Base-by-base conservation (phyloP, 2,888 invertebrate genomes). In the Drosophila longiperda region DNA sequence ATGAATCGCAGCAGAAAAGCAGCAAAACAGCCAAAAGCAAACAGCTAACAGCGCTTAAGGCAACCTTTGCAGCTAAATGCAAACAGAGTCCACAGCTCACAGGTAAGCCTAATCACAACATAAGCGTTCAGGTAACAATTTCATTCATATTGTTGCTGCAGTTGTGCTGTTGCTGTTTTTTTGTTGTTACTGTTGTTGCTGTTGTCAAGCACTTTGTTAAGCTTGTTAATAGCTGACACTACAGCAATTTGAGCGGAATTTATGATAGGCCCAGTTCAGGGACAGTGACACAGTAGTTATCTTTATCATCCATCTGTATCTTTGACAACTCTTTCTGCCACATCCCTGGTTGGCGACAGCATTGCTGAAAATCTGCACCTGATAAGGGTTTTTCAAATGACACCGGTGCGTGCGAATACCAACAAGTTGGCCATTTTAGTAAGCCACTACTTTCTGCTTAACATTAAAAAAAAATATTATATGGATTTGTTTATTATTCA, bases 151-250 rank as follows among this genome's bases (percentile, higher is more conserved):
- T 68, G 66, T 38, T 61, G 38, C 38, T 50, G 29, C 23, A 45
- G 45, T 45, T 45, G 45, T 11, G 6, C 38, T 54, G 17, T 45
- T 55, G 32, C 15, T 40, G 17, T 29, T 29, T 20, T 7, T 34
- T 20, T 40, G 23, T 12, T 33, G 32, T 1, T 45, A 65, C 29
- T 72, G 66, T 66, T 78, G 80, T 1, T 45, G 72, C 29, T 72
- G 66, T 66, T 78, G 80, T 65, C 69, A 66, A 65, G 67, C 66
- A 65, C 66, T 85, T 80, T 84, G 87, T 82, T 83, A 89, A 84
- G 84, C 84, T 89, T 85, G 84, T 87, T 89, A 83, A 81, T 78
- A 72, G 86, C 86, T 73, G 86, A 78, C 86, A 83, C 75, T 72
- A 70, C 81, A 66, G 66, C 66, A 73, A 83, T 75, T 82, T 79